Percentiles rank a stretch among this genome's conserved stretches.
Conservation (phyloP, 2,113 vertebrate species). For the Symphodus melops region DNA sequence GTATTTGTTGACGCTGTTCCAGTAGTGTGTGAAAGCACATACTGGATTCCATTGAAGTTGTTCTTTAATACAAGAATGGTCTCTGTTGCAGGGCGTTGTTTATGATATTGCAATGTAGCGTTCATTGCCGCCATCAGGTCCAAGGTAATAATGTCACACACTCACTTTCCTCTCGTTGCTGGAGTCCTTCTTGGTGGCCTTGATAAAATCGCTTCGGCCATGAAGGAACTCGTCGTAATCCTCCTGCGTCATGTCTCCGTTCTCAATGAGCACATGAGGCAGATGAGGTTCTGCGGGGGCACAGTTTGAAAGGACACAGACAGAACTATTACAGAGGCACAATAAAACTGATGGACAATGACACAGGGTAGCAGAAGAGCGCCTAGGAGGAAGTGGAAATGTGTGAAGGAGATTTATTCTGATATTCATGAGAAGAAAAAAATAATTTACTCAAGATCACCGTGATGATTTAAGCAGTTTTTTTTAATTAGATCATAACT, state of each 20-base stretch:
- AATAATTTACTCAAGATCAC: no score
- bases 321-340: slow-evolving; percentile 10
- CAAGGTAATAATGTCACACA: slow-evolving; percentile 1
- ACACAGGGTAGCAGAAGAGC: neutral
- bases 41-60: no score
- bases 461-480: no score
- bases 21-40: no score
- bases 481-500: no score
- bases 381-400: neutral
- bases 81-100: neutral
- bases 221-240: slow-evolving; percentile 92
- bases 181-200: slow-evolving; percentile 90
- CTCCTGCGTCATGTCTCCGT: slow-evolving; percentile 91
- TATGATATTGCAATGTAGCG: neutral
- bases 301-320: slow-evolving; percentile 29
- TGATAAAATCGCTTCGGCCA: slow-evolving; percentile 90
- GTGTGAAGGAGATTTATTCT: neutral
- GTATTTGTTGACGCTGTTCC: no score
- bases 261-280: slow-evolving; percentile 91
- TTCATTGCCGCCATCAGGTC: slow-evolving; percentile 9
- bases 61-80: neutral
- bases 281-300: slow-evolving; percentile 88
- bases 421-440: neutral
- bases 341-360: neutral
- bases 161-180: slow-evolving; percentile 91